These are phyloP conservation scores for Halcyon malimbica DNA, from an alignment of 2,113 vertebrate species.

Conservation along the genomic window DNA sequence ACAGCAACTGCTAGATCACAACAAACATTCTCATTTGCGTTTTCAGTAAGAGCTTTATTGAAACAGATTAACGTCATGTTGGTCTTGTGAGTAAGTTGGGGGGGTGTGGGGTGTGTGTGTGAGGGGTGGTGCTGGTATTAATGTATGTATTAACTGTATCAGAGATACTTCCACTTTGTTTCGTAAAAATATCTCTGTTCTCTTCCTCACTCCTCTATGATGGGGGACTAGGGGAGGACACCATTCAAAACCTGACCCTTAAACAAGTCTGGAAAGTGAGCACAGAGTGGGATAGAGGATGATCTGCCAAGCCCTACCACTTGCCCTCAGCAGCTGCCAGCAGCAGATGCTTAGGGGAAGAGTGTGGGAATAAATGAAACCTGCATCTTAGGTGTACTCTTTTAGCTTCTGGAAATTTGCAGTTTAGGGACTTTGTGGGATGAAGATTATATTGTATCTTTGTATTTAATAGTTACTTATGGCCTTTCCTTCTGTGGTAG, in stretches of 20 bases:
- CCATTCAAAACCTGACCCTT: neutral
- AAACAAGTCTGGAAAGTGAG: neutral
- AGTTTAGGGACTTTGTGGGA: neutral
- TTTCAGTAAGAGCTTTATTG: neutral
- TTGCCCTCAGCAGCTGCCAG: neutral
- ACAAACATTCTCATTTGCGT: neutral
- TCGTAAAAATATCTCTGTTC: neutral
- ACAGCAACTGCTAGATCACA: neutral
- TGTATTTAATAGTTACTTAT: neutral
- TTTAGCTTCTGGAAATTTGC: neutral
- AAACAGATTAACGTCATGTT: neutral
- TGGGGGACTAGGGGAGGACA: too few species aligned
- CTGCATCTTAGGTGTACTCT: neutral
- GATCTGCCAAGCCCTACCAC: rapidly evolving
- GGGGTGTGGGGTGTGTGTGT: too few species aligned
- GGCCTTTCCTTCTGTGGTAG: neutral
- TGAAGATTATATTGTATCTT: neutral
- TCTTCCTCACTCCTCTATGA: neutral
- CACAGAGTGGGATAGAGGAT: neutral
- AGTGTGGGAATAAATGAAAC: neutral
- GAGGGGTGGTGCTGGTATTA: neutral
- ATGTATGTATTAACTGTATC: neutral
- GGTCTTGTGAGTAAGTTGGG: neutral
- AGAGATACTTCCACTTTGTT: neutral
- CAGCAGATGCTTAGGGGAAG: neutral